Evolutionary conservation across 2,797 vertebrate species (phyloP), one percentile per base, ranked within the genome.

Genomic region (Garrulus glandarius): DNA sequence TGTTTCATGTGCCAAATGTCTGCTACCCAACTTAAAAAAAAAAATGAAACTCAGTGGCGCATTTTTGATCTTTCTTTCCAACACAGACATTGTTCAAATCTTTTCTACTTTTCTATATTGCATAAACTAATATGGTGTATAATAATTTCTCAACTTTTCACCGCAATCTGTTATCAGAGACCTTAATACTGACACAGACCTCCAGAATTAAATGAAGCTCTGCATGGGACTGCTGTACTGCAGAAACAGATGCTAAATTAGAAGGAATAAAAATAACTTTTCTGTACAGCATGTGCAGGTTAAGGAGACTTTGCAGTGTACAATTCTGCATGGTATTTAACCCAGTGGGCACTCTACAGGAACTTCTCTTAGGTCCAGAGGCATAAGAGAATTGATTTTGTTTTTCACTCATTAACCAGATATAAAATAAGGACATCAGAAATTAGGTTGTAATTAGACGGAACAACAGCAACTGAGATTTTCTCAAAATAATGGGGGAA

Each of bases 1-100:
- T 78, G 3, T 88, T 96, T 91, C 65, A 61, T 92, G 76, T 75
- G 39, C 82, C 87, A 92, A 92, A 95, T 59, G 53, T 84, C 87
- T 0, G 1, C 68, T 78, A 61, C 37, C 61, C 69, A 79, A 85
- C 75, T 75, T 65, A 21, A 84, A 67, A 52, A 93, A 89, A 67
- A 3, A 87, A 75, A 53, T n/a, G 59, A 64, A 92, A 56, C 84
- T 91, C 65, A 30, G 76, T 87, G 49, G 84, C 10, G 0, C 17
- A 59, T 78, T 89, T 96, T 85, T 95, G 39, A 87, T 87, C 39
- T 87, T 68, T 87, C 26, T 91, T 93, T 96, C 87, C 93, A 89
- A 11, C 82, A 81, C 84, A 80, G 84, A n/a, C 37, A 63, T 89
- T 91, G 37, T 93, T 89, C 36, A 92, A 69, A 49, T 76, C 44